A percentile compares a stretch with the other conserved stretches of the same genome.
These are phyloP conservation scores for Pristionchus entomophagus DNA, from an alignment of 2,888 invertebrate genomes.

Conservation along the genomic window DNA sequence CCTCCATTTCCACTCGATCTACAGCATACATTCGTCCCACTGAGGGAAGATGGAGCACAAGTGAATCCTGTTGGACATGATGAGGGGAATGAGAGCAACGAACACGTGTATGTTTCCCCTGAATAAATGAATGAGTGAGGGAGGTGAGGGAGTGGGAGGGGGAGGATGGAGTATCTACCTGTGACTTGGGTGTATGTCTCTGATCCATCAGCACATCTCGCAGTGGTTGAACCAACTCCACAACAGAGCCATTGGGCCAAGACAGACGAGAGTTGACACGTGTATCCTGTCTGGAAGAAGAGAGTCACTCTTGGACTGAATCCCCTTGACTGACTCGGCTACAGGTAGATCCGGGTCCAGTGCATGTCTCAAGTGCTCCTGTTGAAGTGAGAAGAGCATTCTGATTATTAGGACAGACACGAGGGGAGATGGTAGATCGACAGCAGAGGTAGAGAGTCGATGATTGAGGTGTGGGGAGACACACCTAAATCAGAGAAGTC, in stretches of 20 bases:
- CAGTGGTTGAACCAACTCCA: slow-evolving; percentile 55
- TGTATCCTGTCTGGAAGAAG: slow-evolving; percentile 64
- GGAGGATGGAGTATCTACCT: slow-evolving; percentile 48
- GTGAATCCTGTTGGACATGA: slow-evolving; percentile 69
- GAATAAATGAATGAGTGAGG: not conserved
- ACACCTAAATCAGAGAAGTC: too few species aligned
- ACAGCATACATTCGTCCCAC: slow-evolving; percentile 70
- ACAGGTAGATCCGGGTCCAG: slow-evolving; percentile 68
- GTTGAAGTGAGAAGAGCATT: slow-evolving; percentile 67
- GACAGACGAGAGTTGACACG: slow-evolving; percentile 69
- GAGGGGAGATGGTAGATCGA: slow-evolving; percentile 56
- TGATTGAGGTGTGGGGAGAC: slow-evolving; percentile 55
- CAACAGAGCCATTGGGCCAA: slow-evolving; percentile 70
- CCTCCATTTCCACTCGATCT: not conserved
- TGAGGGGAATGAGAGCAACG: slow-evolving; percentile 56
- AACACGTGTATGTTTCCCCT: slow-evolving; percentile 66
- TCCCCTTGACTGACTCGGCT: slow-evolving; percentile 49
- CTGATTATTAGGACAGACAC: slow-evolving; percentile 71
- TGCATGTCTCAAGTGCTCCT: slow-evolving; percentile 66
- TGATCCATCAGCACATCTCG: slow-evolving; percentile 70
- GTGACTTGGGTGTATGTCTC: slow-evolving; percentile 69
- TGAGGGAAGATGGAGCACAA: slow-evolving; percentile 63
- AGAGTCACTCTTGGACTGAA: not conserved
- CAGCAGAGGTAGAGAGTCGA: slow-evolving; percentile 60
- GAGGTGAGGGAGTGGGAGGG: not conserved